Conservation (phyloP, 2,113 vertebrate genomes). For the Brachyhypopomus gauderio region DNA sequence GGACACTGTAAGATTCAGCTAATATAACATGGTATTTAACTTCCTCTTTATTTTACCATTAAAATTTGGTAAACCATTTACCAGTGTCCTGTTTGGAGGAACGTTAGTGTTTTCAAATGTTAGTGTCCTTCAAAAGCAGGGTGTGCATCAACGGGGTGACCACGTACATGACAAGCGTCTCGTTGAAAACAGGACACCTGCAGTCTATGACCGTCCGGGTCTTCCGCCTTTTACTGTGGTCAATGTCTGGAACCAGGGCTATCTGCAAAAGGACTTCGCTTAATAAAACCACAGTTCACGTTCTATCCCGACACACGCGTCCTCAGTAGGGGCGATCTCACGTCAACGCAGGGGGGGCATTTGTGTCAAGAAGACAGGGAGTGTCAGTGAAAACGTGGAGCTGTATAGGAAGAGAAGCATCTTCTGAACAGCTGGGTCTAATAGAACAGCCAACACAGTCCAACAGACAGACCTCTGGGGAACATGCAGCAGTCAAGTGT, state of each 20-base stretch:
- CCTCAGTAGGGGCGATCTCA: slow-evolving; percentile 6
- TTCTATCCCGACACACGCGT: neutral
- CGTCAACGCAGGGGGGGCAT: slow-evolving; percentile 8
- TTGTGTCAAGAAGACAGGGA: slow-evolving; percentile 42
- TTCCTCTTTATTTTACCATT: slow-evolving; percentile 14
- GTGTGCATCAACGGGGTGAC: neutral
- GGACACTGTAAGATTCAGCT: neutral
- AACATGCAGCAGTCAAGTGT: neutral
- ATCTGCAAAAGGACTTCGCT: slow-evolving; percentile 56
- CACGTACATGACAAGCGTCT: slow-evolving; percentile 63
- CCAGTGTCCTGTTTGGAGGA: slow-evolving; percentile 6
- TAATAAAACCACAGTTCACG: neutral
- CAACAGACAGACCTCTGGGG: slow-evolving; percentile 23
- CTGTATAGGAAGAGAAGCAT: slow-evolving; percentile 36
- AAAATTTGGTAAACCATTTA: too few species aligned
- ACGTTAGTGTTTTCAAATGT: too few species aligned
- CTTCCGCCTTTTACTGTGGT: slow-evolving; percentile 49
- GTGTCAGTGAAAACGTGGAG: slow-evolving; percentile 40
- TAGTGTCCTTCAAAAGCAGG: neutral
- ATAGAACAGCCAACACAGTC: slow-evolving; percentile 38
- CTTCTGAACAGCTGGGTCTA: slow-evolving; percentile 21
- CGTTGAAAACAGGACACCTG: slow-evolving; percentile 58
- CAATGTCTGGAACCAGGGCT: slow-evolving; percentile 60
- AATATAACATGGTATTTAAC: neutral
- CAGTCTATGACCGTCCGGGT: slow-evolving; percentile 62